Percentiles rank a stretch among this genome's conserved stretches.
Conservation (phyloP, 2,888 invertebrate species). For the Melanostoma scalare region DNA sequence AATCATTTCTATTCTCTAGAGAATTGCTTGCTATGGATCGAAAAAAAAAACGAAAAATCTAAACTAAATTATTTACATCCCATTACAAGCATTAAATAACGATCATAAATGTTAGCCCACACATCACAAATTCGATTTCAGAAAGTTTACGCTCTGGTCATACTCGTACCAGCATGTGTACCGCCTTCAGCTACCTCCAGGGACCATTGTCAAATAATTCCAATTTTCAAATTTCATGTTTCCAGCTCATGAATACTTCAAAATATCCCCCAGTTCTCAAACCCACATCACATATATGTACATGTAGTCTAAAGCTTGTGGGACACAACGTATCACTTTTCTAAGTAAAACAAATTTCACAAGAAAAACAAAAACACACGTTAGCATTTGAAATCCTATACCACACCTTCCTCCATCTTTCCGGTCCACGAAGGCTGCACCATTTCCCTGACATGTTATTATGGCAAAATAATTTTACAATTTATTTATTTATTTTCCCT, state of each 20-base stretch:
- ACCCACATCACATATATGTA: not conserved
- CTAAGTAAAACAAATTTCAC: slow-evolving; percentile 49
- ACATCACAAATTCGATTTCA: slow-evolving; percentile 44
- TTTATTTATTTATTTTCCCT: slow-evolving; percentile 80
- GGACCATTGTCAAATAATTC: slow-evolving; percentile 65
- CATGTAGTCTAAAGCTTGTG: not conserved
- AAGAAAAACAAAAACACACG: slow-evolving; percentile 45
- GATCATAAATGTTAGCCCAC: slow-evolving; percentile 38
- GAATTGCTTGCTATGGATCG: too few relatives aligned
- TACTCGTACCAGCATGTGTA: slow-evolving; percentile 12
- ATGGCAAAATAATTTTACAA: slow-evolving; percentile 81
- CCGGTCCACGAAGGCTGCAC: slow-evolving; percentile 55
- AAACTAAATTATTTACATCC: slow-evolving; percentile 63
- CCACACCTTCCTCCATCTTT: slow-evolving; percentile 11
- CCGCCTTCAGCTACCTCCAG: slow-evolving; percentile 34
- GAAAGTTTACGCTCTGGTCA: slow-evolving; percentile 31
- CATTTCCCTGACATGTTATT: slow-evolving; percentile 80
- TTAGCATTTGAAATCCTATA: slow-evolving; percentile 9
- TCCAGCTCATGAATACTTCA: slow-evolving; percentile 70
- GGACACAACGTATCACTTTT: slow-evolving; percentile 17
- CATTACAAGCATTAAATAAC: slow-evolving; percentile 60
- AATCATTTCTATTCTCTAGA: too few relatives aligned
- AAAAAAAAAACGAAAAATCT: not conserved
- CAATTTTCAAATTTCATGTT: slow-evolving; percentile 67
- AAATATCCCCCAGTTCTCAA: slow-evolving; percentile 17